phyloP scores from a whole-genome alignment of 2,113 vertebrate species.

The Rafetus swinhoei region DNA sequence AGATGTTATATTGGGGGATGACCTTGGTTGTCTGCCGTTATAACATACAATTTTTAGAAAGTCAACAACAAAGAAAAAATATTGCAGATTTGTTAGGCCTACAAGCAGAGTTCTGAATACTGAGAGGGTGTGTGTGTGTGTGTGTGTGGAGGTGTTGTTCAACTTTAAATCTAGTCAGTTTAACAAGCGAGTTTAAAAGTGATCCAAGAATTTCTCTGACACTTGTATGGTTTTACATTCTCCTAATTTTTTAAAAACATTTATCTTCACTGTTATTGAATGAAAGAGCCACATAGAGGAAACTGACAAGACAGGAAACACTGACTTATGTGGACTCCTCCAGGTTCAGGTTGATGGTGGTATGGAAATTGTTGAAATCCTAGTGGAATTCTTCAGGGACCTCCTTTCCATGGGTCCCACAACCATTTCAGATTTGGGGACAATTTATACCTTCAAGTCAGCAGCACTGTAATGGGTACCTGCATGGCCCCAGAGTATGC shows the following conservation, averaged over 20 bases:
- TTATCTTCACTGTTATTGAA: neutral
- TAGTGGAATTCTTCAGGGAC: too few species aligned
- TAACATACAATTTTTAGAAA: slow-evolving; percentile 19
- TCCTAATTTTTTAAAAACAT: neutral
- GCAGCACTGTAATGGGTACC: too few species aligned
- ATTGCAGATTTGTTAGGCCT: neutral
- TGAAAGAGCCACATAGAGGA: neutral
- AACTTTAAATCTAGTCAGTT: slow-evolving; percentile 32
- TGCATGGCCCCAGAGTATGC: too few species aligned
- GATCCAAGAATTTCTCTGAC: neutral
- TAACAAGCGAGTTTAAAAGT: slow-evolving; percentile 30
- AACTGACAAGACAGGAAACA: neutral
- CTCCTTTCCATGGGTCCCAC: too few species aligned
- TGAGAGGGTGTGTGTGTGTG: neutral
- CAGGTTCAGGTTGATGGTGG: too few species aligned
- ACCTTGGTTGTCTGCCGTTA: slow-evolving; percentile 38
- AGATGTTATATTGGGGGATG: slow-evolving; percentile 27
- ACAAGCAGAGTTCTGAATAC: slow-evolving; percentile 6
- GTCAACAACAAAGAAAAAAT: neutral
- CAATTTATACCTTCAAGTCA: too few species aligned
- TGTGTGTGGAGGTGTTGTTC: neutral
- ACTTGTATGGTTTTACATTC: neutral
- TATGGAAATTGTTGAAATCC: too few species aligned
- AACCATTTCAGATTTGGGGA: too few species aligned
- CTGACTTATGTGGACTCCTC: neutral